A percentile compares a stretch with the other conserved stretches of the same genome.
Conservation (phyloP, 2,113 vertebrate genomes). For the Notothenia coriiceps region DNA sequence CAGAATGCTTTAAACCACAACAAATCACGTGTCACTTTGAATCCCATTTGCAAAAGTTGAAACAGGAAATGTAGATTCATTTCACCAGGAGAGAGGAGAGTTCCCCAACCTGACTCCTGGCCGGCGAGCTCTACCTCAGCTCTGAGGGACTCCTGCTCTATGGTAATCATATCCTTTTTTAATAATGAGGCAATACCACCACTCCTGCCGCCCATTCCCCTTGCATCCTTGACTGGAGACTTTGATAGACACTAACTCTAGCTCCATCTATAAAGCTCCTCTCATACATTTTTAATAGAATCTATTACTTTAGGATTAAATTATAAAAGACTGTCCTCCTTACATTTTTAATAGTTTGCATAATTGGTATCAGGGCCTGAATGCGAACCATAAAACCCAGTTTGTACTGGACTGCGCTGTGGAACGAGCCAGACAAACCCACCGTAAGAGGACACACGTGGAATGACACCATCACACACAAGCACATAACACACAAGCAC, state of each 20-base stretch:
- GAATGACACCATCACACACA: constrained; percentile 22
- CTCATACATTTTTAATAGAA: constrained; percentile 89
- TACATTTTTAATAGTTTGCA: constrained; percentile 88
- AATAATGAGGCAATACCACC: constrained; percentile 83
- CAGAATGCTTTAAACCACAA: constrained; percentile 38
- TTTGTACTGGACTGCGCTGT: constrained; percentile 72
- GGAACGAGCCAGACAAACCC: constrained; percentile 62
- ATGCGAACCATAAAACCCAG: constrained; percentile 80
- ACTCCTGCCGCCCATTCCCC: constrained; percentile 72
- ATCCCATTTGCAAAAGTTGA: constrained; percentile 53
- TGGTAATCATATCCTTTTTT: constrained; percentile 83
- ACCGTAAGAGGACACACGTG: constrained; percentile 41
- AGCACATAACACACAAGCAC: neutral
- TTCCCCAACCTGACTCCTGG: constrained; percentile 20
- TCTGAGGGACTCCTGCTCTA: constrained; percentile 68
- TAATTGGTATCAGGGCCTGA: constrained; percentile 85
- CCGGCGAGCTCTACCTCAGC: constrained; percentile 56
- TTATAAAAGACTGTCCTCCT: constrained; percentile 88
- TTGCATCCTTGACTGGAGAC: constrained; percentile 82
- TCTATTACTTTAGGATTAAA: constrained; percentile 90
- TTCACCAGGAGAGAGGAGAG: constrained; percentile 31
- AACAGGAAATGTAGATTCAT: constrained; percentile 56
- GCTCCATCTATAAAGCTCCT: constrained; percentile 87
- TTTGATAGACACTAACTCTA: constrained; percentile 88
- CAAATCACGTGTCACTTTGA: constrained; percentile 31